Base-by-base conservation (phyloP, 2,797 vertebrate genomes). In the Cheirogaleus major region DNA sequence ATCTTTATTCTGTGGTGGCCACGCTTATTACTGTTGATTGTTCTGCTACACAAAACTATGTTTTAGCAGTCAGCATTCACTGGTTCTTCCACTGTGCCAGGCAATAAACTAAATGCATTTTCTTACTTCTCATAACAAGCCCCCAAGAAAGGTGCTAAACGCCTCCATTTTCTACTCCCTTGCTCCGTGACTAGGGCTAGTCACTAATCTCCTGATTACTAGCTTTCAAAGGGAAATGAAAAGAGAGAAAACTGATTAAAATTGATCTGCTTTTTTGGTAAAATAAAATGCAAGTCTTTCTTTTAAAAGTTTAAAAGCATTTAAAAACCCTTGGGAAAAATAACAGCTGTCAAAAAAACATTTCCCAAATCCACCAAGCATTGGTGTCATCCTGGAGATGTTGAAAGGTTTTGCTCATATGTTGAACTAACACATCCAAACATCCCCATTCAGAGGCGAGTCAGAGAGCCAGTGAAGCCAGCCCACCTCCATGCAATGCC, bases 351-450 rank as follows among this genome's bases (percentile, higher is more conserved):
- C 57, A 72, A 55, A 78, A 78, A 30, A 83, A 41, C 1, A 95
- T 52, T 92, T 72, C 38, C 22, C 83, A 80, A 96, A 27, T 67
- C n/a, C 41, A 27, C 13, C 75, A 57, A 76, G 57, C 25, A 25
- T 35, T 67, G 4, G 1, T 20, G 30, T 22, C 88, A 80, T 38
- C 43, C 30, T 48, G 43, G 67, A 52, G 63, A 79, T 82, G 93
- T 91, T 65, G 79, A 95, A 93, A 89, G 45, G 23, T 59, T 95
- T 85, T 70, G 50, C 8, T 96, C 43, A 27, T 7, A 10, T 35
- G 20, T 5, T 22, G 23, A 84, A 81, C 73, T 72, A 72, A 81
- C 41, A 81, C 75, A 96, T 81, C 59, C 73, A 25, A 69, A 76
- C 50, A 27, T 80, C 23, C 55, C 11, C n/a, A 45, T 4, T 91